These are phyloP conservation scores for Hypothenemus hampei DNA, from an alignment of 1,140 invertebrate species.

Conservation along the genomic window DNA sequence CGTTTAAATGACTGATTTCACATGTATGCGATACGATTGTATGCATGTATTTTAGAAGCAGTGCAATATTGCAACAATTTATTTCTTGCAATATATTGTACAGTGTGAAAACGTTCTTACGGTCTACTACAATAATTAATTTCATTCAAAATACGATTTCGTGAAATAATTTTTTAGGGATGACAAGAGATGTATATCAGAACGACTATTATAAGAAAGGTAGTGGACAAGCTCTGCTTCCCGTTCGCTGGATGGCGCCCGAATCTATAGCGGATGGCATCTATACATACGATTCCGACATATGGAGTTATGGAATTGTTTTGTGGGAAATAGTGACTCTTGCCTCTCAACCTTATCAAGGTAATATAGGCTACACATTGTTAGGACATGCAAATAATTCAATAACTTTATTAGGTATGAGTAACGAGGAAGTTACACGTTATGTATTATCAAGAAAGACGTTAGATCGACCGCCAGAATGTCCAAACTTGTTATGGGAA, in stretches of 20 bases:
- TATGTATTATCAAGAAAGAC: slow-evolving; percentile 62
- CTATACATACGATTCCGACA: slow-evolving; percentile 68
- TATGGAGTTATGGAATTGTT: slow-evolving; percentile 73
- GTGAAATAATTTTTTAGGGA: slow-evolving; percentile 15
- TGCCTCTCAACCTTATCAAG: slow-evolving; percentile 75
- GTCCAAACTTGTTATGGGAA: slow-evolving; percentile 46
- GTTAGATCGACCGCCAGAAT: slow-evolving; percentile 56
- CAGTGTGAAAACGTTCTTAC: too few species aligned
- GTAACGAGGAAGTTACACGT: slow-evolving; percentile 60
- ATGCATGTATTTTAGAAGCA: too few species aligned
- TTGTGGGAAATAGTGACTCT: slow-evolving; percentile 73
- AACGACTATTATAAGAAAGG: slow-evolving; percentile 70
- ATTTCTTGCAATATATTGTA: too few species aligned
- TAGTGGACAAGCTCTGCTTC: slow-evolving; percentile 52
- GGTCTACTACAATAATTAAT: too few species aligned
- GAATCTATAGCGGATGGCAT: slow-evolving; percentile 69
- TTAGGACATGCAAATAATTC: not conserved
- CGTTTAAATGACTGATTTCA: too few species aligned
- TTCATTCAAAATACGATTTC: too few species aligned
- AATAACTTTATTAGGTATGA: slow-evolving; percentile 37
- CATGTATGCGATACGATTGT: too few species aligned
- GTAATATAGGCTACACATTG: slow-evolving; percentile 39
- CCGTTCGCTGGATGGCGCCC: slow-evolving; percentile 78
- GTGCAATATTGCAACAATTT: too few species aligned
- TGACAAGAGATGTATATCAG: slow-evolving; percentile 69